phyloP scores from a whole-genome alignment of 37 sponge, comb jelly and placozoan genomes.

The Hexactinellida sp. region DNA sequence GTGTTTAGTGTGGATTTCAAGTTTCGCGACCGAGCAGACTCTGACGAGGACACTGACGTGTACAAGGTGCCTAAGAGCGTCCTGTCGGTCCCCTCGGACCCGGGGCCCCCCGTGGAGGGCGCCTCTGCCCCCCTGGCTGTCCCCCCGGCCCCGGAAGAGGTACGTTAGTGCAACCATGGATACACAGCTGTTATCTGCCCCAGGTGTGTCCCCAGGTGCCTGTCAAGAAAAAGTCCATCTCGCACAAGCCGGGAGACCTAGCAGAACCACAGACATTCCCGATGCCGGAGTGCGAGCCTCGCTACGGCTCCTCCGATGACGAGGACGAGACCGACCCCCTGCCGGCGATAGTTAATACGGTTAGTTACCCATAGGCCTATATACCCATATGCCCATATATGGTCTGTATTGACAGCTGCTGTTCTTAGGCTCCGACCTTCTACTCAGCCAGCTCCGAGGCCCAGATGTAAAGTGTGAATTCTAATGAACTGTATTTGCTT shows the following conservation, averaged over 20 bases:
- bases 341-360: not conserved
- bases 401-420: too few species aligned
- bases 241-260: not conserved
- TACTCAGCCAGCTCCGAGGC: not conserved
- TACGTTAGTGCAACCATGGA: not conserved
- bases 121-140: not conserved
- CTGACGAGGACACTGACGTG: not conserved
- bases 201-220: not conserved
- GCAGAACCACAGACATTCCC: not conserved
- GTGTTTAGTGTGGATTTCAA: not conserved
- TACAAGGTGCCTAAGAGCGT: not conserved
- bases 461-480: not conserved
- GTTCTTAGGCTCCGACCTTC: not conserved
- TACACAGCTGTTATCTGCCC: not conserved
- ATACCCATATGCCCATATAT: too few species aligned
- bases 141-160: not conserved
- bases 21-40: not conserved
- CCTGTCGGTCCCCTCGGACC: not conserved
- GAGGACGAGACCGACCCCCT: not conserved
- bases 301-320: constrained; percentile 2
- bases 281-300: not conserved
- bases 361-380: too few species aligned
- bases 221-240: not conserved
- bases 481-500: too few species aligned
- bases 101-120: not conserved